Evolutionary conservation across 2,888 invertebrate species (phyloP), one percentile per base, ranked within the genome.

Genomic region (Tenthredo amoena): DNA sequence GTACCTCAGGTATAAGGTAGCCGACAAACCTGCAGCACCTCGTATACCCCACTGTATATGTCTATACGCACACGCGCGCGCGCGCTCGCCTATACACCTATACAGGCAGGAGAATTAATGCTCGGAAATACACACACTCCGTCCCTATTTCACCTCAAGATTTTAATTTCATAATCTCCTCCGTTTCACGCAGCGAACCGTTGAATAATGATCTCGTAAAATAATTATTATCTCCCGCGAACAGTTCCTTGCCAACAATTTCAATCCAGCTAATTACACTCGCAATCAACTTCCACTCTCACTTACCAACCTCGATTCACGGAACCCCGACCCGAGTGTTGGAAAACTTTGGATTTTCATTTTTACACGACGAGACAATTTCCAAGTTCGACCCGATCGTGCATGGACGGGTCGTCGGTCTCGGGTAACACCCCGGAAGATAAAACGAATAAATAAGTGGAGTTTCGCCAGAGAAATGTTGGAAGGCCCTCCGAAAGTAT

Each of bases 1-100:
- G 47, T 31, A 34, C 9, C 83, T 71, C 83, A 71, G 71, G 68
- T 65, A 65, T 47, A 47, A 47, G 47, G 83, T 71, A 31, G 83
- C 68, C 83, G 40, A 21, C 37, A 10, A 81, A 55, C 77, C 77
- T 74, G 40, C 72, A 74, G 40, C 43, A 74, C 0, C 77, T 31
- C 47, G 12, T 47, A 76, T 47, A 76, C 47, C 47, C 76, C n/a
- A 40, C 37, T 6, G 15, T 50, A 18, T 58, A 58, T 21, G 21
- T 58, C 21, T 58, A 21, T 7, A 58, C 9, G 10, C 1, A 26
- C 10, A 62, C 62, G 26, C 21, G 0, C n/a, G 2, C 26, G 1
- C 21, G 34, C n/a, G 2, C 26, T 0, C 21, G 34, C 6, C 26
- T 37, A 15, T 10, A 10, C 21, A 34, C 18, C 26, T 37, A 15